These are phyloP conservation scores for Tineola bisselliella DNA, from an alignment of 2,888 invertebrate genomes.

Conservation along the genomic window DNA sequence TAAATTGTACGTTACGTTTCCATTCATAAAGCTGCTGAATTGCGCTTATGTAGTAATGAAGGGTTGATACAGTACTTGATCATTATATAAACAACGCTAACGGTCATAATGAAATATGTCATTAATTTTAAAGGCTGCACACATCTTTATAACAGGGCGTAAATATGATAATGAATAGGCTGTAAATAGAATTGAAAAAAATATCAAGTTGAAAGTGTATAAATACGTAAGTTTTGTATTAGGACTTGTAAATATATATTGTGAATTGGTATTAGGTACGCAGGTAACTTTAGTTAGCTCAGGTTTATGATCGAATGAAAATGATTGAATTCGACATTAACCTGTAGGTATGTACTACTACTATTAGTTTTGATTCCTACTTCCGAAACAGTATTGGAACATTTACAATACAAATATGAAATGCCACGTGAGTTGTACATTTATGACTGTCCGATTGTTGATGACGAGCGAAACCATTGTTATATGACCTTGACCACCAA, in stretches of 20 bases:
- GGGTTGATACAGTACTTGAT: neutral
- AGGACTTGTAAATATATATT: too few relatives aligned
- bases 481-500: constrained; percentile 31
- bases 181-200: neutral
- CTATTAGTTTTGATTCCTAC: neutral
- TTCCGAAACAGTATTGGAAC: neutral
- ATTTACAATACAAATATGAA: neutral
- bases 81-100: neutral
- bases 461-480: constrained; percentile 24
- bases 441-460: neutral
- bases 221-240: too few relatives aligned
- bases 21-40: neutral
- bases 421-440: neutral
- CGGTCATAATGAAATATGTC: neutral
- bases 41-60: neutral
- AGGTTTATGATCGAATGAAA: too few relatives aligned
- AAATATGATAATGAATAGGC: neutral
- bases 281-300: too few relatives aligned
- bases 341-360: neutral
- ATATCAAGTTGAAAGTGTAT: neutral
- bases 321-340: too few relatives aligned
- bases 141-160: neutral
- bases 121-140: neutral
- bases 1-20: too few relatives aligned
- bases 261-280: too few relatives aligned